These are phyloP conservation scores for Clinocottus analis DNA, from an alignment of 2,113 vertebrate species.

Conservation along the genomic window DNA sequence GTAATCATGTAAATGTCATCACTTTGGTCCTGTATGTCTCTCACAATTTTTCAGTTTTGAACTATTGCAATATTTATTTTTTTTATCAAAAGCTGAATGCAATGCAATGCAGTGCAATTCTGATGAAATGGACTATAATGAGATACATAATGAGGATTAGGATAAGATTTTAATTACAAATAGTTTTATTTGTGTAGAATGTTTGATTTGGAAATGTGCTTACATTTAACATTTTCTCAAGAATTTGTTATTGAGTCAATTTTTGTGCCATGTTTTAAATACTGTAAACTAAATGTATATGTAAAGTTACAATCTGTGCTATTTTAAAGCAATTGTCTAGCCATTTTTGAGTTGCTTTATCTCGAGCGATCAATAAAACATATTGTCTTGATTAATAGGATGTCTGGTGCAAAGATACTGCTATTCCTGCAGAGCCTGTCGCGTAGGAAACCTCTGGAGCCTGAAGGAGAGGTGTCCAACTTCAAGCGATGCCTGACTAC, in stretches of 20 bases:
- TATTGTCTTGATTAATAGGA: slow-evolving; percentile 57
- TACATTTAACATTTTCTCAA: neutral
- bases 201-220: neutral
- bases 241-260: neutral
- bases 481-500: slow-evolving; percentile 85
- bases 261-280: neutral
- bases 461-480: slow-evolving; percentile 73
- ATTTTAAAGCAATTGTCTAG: neutral
- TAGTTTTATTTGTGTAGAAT: neutral
- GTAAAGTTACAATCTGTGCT: neutral
- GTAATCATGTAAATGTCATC: neutral
- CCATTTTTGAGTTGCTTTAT: neutral
- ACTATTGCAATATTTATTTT: neutral
- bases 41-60: neutral
- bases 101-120: too few relatives aligned
- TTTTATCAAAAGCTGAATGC: neutral
- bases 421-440: slow-evolving; percentile 75
- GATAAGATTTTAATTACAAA: neutral
- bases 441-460: slow-evolving; percentile 81
- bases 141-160: neutral
- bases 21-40: neutral
- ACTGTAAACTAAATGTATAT: neutral
- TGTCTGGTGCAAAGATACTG: slow-evolving; percentile 57
- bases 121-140: neutral
- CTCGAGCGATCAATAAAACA: neutral